Evolutionary conservation across 2,888 invertebrate genomes (phyloP).

Genomic region (Tipula vernalis): DNA sequence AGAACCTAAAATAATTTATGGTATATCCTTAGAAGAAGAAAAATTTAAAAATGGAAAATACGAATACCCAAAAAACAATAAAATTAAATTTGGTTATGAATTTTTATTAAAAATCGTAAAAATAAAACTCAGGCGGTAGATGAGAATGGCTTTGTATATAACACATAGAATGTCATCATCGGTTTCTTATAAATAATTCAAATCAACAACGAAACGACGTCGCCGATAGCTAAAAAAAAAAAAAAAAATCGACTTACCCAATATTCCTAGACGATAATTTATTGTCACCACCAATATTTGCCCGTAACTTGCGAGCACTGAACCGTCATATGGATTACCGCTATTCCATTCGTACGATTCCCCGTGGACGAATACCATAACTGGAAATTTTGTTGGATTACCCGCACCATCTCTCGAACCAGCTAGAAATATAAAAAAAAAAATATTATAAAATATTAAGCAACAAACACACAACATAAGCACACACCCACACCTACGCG

Average conservation of each 20-base stretch:
- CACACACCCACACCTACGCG: background rate
- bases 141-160: background rate
- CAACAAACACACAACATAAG: background rate
- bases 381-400: conserved; percentile 56
- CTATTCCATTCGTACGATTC: conserved; percentile 96
- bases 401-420: conserved; percentile 33
- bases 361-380: conserved; percentile 90
- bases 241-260: conserved; percentile 48
- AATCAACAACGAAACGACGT: background rate
- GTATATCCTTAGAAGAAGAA: background rate
- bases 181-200: background rate
- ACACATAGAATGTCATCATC: background rate
- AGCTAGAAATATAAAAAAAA: conserved; percentile 24
- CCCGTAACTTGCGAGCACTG: conserved; percentile 87
- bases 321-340: conserved; percentile 95
- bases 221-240: background rate
- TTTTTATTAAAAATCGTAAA: background rate
- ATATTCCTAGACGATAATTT: conserved; percentile 68
- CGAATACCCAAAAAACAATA: background rate
- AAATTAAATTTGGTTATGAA: background rate
- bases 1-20: background rate
- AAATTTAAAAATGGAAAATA: background rate
- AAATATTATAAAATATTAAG: background rate
- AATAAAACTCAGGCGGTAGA: background rate
- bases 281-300: conserved; percentile 80